phyloP scores from a whole-genome alignment of 37 sponge, comb jelly and placozoan species.

The Halichondria panicea region DNA sequence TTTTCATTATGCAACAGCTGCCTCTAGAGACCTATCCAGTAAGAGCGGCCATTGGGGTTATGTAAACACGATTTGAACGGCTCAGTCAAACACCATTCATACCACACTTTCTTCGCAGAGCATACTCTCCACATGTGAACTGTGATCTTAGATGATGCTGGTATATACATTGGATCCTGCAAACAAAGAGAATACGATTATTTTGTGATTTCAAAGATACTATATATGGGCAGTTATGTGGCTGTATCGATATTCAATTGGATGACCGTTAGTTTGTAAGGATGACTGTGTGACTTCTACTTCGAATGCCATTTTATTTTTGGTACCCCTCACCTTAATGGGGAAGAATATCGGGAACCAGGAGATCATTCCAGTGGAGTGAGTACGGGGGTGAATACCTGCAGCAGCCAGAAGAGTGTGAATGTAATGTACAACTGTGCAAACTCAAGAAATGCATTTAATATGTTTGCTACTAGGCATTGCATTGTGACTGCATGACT shows the following conservation, averaged over 20 bases:
- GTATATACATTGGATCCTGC: slow-evolving; percentile 69
- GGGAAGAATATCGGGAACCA: slow-evolving; percentile 99
- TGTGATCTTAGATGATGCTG: slow-evolving; percentile 18
- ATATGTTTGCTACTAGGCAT: too few species aligned
- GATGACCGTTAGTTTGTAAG: neutral
- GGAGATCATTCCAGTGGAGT: slow-evolving; percentile 97
- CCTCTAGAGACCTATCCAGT: slow-evolving; percentile 87
- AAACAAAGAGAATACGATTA: neutral
- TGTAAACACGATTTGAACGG: slow-evolving; percentile 76
- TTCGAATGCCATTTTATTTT: neutral
- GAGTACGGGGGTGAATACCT: slow-evolving; percentile 86
- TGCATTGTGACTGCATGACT: too few species aligned
- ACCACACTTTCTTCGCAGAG: slow-evolving; percentile 87
- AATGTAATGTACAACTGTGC: neutral
- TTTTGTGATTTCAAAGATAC: too few species aligned
- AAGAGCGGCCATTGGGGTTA: slow-evolving; percentile 83
- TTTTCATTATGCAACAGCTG: neutral
- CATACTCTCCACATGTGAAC: slow-evolving; percentile 82
- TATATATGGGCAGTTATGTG: too few species aligned
- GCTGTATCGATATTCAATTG: neutral
- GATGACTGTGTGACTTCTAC: neutral
- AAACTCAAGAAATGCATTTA: too few species aligned
- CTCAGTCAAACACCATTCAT: slow-evolving; percentile 89
- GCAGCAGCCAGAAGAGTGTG: neutral
- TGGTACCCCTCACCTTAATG: slow-evolving; percentile 50